phyloP scores from a whole-genome alignment of 2,113 vertebrate genomes.

The Trachemys scripta region DNA sequence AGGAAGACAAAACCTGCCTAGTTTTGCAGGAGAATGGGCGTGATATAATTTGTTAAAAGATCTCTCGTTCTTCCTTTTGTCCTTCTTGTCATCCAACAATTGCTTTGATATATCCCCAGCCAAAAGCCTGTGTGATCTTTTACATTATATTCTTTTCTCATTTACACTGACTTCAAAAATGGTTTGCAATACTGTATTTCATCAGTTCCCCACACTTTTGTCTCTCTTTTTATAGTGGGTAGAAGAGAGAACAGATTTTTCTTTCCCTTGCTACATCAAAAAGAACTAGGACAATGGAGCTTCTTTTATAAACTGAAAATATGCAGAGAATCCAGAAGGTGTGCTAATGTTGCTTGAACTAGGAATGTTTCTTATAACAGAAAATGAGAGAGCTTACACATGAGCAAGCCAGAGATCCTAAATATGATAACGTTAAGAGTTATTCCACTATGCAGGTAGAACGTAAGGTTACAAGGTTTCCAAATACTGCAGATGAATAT shows the following conservation, averaged over 20 bases:
- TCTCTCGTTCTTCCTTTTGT: not conserved
- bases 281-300: conserved; percentile 50
- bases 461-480: not conserved
- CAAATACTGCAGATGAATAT: not conserved
- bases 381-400: conserved; percentile 25
- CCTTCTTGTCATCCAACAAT: not conserved
- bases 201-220: conserved; percentile 14
- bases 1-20: conserved; percentile 42
- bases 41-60: not conserved
- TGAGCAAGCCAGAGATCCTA: conserved; percentile 22
- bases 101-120: not conserved
- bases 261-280: not conserved
- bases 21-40: conserved; percentile 36
- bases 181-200: not conserved
- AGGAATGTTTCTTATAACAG: conserved; percentile 34
- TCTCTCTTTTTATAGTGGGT: not conserved
- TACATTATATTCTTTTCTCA: not conserved
- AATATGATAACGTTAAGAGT: not conserved
- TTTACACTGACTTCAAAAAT: not conserved
- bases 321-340: conserved; percentile 70
- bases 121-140: not conserved
- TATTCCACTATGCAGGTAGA: not conserved
- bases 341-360: conserved; percentile 50
- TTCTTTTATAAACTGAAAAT: conserved; percentile 66
- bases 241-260: not conserved